Evolutionary conservation across 1,140 invertebrate genomes (phyloP).

Genomic region (Heliconius congener): DNA sequence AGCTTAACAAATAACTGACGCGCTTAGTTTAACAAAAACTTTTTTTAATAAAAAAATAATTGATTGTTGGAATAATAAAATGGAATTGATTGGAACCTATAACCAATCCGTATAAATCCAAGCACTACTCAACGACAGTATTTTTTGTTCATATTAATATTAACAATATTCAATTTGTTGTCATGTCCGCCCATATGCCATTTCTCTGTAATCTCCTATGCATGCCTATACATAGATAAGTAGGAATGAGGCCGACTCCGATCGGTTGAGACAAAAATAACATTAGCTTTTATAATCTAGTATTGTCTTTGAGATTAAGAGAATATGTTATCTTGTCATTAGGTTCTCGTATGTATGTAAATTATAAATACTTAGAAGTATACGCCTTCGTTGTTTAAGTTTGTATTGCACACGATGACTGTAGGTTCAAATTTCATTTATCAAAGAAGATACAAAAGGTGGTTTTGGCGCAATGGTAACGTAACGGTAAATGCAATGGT

Average conservation of each 20-base stretch:
- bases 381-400: not conserved
- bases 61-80: too few relatives aligned
- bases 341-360: not conserved
- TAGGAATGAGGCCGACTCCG: slow-evolving; percentile 23
- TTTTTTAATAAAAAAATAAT: too few relatives aligned
- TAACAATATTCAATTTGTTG: not conserved
- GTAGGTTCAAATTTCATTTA: not conserved
- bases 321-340: not conserved
- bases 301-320: slow-evolving; percentile 23
- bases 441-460: too few relatives aligned
- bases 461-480: too few relatives aligned
- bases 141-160: not conserved
- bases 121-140: too few relatives aligned
- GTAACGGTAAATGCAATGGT: too few relatives aligned
- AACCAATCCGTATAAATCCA: too few relatives aligned
- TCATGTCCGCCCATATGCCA: not conserved
- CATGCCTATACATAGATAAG: slow-evolving; percentile 22
- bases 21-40: too few relatives aligned
- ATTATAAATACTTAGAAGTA: not conserved
- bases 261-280: slow-evolving; percentile 28
- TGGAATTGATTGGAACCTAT: too few relatives aligned
- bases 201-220: slow-evolving; percentile 1
- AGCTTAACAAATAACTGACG: too few relatives aligned
- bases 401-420: too few relatives aligned
- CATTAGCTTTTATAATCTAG: slow-evolving; percentile 19